Percentiles rank a stretch among this genome's conserved stretches.
phyloP scores from a whole-genome alignment of 2,113 vertebrate species.

The Struthio camelus region DNA sequence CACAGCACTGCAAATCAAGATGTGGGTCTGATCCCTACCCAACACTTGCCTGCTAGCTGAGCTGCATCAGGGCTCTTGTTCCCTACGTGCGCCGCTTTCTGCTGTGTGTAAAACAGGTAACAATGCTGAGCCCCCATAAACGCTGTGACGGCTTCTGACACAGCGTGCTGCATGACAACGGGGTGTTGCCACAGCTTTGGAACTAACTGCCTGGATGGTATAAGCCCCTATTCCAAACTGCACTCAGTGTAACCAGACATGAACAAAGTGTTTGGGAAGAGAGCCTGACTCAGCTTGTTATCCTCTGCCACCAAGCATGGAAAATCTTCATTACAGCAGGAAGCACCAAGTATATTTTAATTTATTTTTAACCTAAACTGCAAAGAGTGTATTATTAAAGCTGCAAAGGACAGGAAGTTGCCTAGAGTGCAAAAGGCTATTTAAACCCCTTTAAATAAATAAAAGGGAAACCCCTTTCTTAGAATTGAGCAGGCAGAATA shows the following conservation, averaged over 20 bases:
- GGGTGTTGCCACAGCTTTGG: not conserved
- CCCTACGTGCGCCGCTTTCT: not conserved
- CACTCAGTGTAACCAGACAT: not conserved
- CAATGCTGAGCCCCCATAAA: not conserved
- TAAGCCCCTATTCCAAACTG: not conserved
- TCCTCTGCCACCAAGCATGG: not conserved
- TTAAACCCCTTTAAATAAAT: too few species aligned
- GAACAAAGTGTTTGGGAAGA: not conserved
- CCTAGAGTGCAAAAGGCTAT: not conserved
- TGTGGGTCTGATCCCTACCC: not conserved
- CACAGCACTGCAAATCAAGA: not conserved
- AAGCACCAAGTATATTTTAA: not conserved
- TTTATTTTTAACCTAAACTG: not conserved
- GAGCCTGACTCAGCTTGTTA: not conserved
- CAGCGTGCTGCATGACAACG: not conserved
- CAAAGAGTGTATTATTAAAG: not conserved
- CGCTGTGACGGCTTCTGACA: not conserved
- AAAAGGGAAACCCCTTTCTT: not conserved
- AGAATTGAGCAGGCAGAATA: not conserved
- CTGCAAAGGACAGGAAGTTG: not conserved
- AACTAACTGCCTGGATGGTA: not conserved
- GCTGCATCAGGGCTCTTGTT: not conserved
- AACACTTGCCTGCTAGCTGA: not conserved
- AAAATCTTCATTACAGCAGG: not conserved
- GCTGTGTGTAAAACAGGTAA: not conserved